phyloP scores from a whole-genome alignment of 2,888 invertebrate species.

The Argyra leucocephala region DNA sequence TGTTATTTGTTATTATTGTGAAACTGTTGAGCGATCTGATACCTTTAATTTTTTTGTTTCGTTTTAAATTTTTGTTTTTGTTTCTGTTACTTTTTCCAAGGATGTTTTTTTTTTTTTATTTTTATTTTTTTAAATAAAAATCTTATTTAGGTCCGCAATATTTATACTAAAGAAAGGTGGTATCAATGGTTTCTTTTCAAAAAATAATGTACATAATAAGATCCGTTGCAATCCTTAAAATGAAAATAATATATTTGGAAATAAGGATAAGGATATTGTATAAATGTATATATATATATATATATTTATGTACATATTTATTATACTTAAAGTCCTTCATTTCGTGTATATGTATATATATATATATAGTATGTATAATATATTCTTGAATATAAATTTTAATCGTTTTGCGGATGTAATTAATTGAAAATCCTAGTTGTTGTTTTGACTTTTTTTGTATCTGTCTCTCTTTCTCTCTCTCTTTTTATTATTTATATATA shows the following conservation, averaged over 20 bases:
- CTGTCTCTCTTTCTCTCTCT: background rate
- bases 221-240: too few relatives aligned
- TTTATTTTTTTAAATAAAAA: background rate
- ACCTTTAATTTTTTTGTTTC: too few relatives aligned
- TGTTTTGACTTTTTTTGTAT: too few relatives aligned
- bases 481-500: background rate
- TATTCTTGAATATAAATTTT: background rate
- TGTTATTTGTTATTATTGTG: background rate
- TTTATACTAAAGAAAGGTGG: too few relatives aligned
- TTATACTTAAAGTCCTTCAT: background rate
- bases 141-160: background rate
- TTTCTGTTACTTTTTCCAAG: background rate
- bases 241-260: too few relatives aligned
- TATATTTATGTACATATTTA: background rate
- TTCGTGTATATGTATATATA: background rate
- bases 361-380: background rate
- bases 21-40: background rate
- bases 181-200: too few relatives aligned
- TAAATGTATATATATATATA: too few relatives aligned
- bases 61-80: background rate
- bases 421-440: background rate
- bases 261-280: too few relatives aligned
- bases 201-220: too few relatives aligned
- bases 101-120: background rate
- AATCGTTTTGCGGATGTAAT: constrained; percentile 6